Evolutionary conservation across 2,113 vertebrate genomes (phyloP).

Genomic region (Pluvianellus socialis): DNA sequence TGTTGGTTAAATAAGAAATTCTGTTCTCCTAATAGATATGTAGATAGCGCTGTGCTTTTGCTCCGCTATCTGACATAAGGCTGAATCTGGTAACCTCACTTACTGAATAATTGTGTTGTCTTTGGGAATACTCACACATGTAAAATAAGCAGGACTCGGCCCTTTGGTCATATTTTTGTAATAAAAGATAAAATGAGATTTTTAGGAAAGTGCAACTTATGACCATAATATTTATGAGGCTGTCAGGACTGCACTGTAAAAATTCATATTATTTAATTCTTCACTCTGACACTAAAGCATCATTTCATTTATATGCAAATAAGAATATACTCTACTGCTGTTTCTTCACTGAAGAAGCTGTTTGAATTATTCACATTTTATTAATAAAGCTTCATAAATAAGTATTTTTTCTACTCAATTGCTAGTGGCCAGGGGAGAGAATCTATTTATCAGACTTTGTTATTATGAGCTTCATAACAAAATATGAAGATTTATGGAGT

Average conservation of each 20-base stretch:
- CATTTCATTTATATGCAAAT: constrained; percentile 75
- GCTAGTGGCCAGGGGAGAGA: constrained; percentile 34
- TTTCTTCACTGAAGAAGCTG: constrained; percentile 54
- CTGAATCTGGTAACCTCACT: constrained; percentile 54
- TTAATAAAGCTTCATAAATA: constrained; percentile 65
- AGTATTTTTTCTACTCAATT: constrained; percentile 61
- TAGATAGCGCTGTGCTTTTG: background rate
- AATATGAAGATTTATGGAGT: constrained; percentile 65
- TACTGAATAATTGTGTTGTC: constrained; percentile 54
- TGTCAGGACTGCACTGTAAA: constrained; percentile 59
- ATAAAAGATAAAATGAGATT: constrained; percentile 70
- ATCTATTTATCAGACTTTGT: constrained; percentile 63
- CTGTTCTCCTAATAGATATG: background rate
- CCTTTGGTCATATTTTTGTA: constrained; percentile 58
- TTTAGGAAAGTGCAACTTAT: constrained; percentile 66
- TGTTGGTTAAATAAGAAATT: background rate
- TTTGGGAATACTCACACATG: constrained; percentile 32
- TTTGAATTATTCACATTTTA: constrained; percentile 69
- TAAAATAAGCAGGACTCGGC: constrained; percentile 49
- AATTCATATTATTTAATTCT: constrained; percentile 70
- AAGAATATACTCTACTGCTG: constrained; percentile 32
- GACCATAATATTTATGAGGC: constrained; percentile 67
- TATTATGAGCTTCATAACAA: constrained; percentile 56
- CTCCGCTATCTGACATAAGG: background rate
- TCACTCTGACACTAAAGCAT: constrained; percentile 70